These are phyloP conservation scores for Paraescarpia echinospica DNA, from an alignment of 1,140 invertebrate genomes.

Conservation along the genomic window DNA sequence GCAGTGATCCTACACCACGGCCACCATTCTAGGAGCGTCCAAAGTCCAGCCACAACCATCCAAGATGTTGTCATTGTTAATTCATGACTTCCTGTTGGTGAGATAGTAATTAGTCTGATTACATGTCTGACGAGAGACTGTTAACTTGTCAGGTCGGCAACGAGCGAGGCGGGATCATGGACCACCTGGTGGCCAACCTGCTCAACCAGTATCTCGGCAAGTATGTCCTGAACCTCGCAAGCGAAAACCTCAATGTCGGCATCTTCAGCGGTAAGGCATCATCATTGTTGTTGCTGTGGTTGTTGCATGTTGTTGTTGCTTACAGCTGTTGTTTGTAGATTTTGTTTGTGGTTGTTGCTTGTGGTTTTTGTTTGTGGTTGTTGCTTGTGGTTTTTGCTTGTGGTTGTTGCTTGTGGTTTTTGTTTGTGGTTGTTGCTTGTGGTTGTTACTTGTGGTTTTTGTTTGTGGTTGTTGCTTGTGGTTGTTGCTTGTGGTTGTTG, in stretches of 20 bases:
- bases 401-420: not conserved
- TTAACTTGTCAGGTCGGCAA: not conserved
- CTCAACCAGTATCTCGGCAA: conserved; percentile 78
- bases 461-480: too few relatives aligned
- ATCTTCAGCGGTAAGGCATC: conserved; percentile 71
- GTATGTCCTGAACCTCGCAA: conserved; percentile 79
- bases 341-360: not conserved
- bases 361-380: not conserved
- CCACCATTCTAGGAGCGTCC: not conserved
- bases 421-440: too few relatives aligned
- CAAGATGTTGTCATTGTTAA: not conserved
- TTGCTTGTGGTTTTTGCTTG: not conserved
- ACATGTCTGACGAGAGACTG: not conserved
- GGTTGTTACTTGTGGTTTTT: too few relatives aligned
- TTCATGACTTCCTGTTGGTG: not conserved
- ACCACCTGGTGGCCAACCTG: conserved; percentile 75
- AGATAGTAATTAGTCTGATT: not conserved
- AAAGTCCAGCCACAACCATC: not conserved
- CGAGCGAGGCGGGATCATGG: conserved; percentile 58
- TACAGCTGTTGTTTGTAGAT: not conserved
- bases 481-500: too few relatives aligned
- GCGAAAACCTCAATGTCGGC: conserved; percentile 78
- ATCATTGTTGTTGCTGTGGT: not conserved
- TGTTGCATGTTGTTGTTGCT: not conserved
- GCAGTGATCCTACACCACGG: not conserved